A percentile compares a stretch with the other conserved stretches of the same genome.
Evolutionary conservation across 1,140 invertebrate genomes (phyloP).

Genomic region (Meloidogyne exigua): DNA sequence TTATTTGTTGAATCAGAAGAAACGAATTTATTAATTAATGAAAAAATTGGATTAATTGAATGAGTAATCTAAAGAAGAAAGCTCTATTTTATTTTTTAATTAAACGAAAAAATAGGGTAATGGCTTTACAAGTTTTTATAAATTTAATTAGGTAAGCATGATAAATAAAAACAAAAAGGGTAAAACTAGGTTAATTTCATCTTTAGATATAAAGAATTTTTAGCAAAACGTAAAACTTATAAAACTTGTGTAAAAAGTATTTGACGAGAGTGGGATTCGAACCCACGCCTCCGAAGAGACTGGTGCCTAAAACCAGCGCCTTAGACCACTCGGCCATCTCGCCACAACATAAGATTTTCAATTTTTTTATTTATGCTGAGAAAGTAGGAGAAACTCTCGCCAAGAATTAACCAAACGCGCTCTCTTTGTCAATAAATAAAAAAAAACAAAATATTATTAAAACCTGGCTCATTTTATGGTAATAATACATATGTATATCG

Average conservation of each 20-base stretch:
- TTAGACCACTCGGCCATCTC: slow-evolving; percentile 28
- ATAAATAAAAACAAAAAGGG: not conserved
- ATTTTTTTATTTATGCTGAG: slow-evolving; percentile 9
- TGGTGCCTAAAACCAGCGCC: slow-evolving; percentile 18
- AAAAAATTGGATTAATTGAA: not conserved
- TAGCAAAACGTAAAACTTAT: not conserved
- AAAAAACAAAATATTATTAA: not conserved
- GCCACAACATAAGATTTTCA: not conserved
- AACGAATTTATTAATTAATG: not conserved
- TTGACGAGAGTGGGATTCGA: slow-evolving; percentile 28
- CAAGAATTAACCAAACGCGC: slow-evolving; percentile 1
- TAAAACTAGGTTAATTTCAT: not conserved
- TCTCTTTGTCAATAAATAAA: not conserved
- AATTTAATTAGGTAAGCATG: not conserved
- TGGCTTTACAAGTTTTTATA: not conserved
- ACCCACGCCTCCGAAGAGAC: slow-evolving; percentile 22
- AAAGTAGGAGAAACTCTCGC: slow-evolving; percentile 25
- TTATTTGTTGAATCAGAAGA: not conserved
- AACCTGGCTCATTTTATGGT: not conserved
- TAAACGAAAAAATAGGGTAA: not conserved
- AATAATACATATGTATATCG: no score
- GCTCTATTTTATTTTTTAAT: not conserved
- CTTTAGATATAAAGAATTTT: not conserved
- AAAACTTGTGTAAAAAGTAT: not conserved
- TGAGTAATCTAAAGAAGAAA: not conserved